Percentiles rank a stretch among this genome's conserved stretches.
These are phyloP conservation scores for Rhabdophis nuchalis DNA, from an alignment of 2,797 vertebrate species.

Conservation along the genomic window DNA sequence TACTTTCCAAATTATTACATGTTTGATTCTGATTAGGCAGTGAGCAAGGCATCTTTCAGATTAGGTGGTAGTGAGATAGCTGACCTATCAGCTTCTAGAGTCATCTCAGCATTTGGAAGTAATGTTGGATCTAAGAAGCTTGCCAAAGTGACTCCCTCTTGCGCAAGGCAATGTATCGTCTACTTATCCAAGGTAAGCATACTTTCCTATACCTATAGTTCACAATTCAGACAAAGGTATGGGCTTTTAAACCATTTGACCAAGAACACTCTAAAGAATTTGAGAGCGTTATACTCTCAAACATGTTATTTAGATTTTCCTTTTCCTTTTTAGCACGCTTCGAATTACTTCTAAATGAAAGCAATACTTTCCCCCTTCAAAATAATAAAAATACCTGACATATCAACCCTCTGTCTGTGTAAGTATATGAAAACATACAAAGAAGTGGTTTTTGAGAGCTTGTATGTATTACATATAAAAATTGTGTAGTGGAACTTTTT, in stretches of 20 bases:
- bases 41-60: not conserved
- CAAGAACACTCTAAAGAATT: not conserved
- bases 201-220: not conserved
- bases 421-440: slow-evolving; percentile 60
- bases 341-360: slow-evolving; percentile 59
- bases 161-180: not conserved
- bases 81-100: not conserved
- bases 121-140: not conserved
- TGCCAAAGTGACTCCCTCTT: not conserved
- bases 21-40: not conserved
- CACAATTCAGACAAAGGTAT: not conserved
- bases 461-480: slow-evolving; percentile 57
- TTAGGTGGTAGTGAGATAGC: not conserved
- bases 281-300: not conserved
- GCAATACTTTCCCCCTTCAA: slow-evolving; percentile 3
- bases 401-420: not conserved
- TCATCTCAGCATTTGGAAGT: not conserved
- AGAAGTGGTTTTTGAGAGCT: slow-evolving; percentile 61
- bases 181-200: not conserved
- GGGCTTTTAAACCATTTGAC: not conserved
- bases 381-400: slow-evolving; percentile 44
- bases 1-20: not conserved
- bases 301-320: not conserved
- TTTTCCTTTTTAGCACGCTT: slow-evolving; percentile 50
- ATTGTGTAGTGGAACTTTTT: slow-evolving; percentile 60